Evolutionary conservation across 2,797 vertebrate species (phyloP).

Genomic region (Alectoris magna): DNA sequence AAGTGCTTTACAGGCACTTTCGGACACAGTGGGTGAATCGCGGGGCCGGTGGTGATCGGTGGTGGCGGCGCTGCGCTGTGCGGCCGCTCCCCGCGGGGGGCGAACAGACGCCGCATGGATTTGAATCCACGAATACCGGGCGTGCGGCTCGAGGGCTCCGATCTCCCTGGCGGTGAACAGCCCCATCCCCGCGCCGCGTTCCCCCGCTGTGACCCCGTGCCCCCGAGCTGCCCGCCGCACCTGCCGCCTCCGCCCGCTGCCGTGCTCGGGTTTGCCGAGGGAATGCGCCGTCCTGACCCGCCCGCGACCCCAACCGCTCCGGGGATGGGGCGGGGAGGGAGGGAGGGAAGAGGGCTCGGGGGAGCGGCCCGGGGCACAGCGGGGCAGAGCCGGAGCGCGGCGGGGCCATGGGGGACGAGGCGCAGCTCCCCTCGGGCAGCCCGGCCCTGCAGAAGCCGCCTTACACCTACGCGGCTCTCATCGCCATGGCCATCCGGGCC

Average conservation of each 20-base stretch:
- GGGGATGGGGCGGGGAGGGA: not conserved
- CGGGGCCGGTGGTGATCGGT: not conserved
- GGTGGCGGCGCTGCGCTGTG: not conserved
- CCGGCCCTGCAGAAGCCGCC: slow-evolving; percentile 80
- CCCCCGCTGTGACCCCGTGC: not conserved
- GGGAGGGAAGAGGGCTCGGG: not conserved
- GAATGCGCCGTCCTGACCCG: not conserved
- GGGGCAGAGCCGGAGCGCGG: not conserved
- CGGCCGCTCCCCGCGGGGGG: not conserved
- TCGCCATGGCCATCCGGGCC: slow-evolving; percentile 87
- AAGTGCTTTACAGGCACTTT: not conserved
- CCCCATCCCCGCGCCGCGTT: not conserved
- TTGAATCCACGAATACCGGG: accelerated
- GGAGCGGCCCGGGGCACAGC: not conserved
- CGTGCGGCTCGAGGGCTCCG: not conserved
- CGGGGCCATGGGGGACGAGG: not conserved
- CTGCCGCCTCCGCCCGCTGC: not conserved
- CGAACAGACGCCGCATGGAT: accelerated
- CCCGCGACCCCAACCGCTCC: not conserved
- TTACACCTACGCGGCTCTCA: slow-evolving; percentile 88
- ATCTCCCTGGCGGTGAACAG: no score
- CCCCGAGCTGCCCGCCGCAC: not conserved
- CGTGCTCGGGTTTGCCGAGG: not conserved
- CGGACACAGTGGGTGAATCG: accelerated
- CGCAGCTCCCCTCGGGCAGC: not conserved